phyloP scores from a whole-genome alignment of 2,888 invertebrate genomes.

The Apodemia mormo region DNA sequence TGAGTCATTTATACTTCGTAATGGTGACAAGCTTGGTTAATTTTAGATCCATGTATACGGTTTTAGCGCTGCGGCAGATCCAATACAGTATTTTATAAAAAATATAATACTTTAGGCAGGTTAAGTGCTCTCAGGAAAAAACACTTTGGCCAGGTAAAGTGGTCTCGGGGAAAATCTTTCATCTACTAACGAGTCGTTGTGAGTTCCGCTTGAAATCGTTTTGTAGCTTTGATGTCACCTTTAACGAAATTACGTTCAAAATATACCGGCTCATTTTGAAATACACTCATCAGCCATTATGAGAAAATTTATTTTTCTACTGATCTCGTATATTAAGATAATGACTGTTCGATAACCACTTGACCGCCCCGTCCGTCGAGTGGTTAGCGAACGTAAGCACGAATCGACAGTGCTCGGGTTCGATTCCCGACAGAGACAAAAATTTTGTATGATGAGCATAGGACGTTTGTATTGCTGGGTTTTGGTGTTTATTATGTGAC shows the following conservation, averaged over 20 bases:
- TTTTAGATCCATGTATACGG: no score
- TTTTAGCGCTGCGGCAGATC: background rate
- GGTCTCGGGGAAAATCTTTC: slow-evolving; percentile 13
- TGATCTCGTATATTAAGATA: no score
- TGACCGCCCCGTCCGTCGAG: no score
- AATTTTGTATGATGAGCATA: no score
- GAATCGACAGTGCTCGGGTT: no score
- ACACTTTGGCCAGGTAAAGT: slow-evolving; percentile 12
- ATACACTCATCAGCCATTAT: background rate
- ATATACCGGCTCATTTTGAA: background rate
- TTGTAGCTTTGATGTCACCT: slow-evolving; percentile 6
- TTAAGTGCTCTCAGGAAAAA: background rate
- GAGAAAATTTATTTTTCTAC: background rate
- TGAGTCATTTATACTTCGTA: no score
- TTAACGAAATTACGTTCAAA: background rate
- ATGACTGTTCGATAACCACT: no score
- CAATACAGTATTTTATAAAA: background rate
- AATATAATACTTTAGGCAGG: background rate
- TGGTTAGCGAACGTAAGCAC: no score
- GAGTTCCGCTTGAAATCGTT: slow-evolving; percentile 12
- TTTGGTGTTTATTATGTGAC: no score
- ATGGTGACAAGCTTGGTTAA: no score
- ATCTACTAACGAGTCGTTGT: slow-evolving; percentile 12
- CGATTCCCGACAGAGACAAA: no score
- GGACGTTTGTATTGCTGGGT: no score